phyloP scores from a whole-genome alignment of 2,113 vertebrate species.

The Corvus hawaiiensis region DNA sequence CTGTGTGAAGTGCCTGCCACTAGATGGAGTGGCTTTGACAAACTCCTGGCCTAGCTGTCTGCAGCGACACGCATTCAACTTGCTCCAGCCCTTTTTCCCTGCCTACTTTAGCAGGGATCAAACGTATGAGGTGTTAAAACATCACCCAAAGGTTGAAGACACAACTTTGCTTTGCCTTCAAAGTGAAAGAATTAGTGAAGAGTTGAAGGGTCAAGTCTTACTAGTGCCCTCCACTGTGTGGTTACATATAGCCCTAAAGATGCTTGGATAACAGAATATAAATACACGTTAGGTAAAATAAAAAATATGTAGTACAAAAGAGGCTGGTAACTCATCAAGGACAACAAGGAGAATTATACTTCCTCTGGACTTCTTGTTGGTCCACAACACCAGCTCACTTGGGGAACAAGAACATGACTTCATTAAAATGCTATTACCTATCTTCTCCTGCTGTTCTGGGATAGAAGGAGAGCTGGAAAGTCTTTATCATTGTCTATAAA shows the following conservation, averaged over 20 bases:
- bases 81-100: background rate
- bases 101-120: background rate
- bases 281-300: background rate
- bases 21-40: slow-evolving; percentile 66
- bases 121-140: background rate
- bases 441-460: background rate
- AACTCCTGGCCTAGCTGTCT: background rate
- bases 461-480: background rate
- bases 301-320: background rate
- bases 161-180: background rate
- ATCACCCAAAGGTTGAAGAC: background rate
- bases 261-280: background rate
- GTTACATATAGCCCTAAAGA: background rate
- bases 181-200: slow-evolving; percentile 1
- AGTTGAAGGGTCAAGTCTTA: background rate
- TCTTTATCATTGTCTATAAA: slow-evolving; percentile 24
- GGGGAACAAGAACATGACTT: background rate
- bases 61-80: background rate
- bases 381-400: background rate
- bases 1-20: slow-evolving; percentile 54
- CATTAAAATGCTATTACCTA: background rate
- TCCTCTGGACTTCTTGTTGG: background rate
- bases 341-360: background rate
- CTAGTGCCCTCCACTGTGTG: background rate
- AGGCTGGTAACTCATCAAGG: background rate